Evolutionary conservation across 2,113 vertebrate species (phyloP).

Genomic region (Leucopternis melanops): DNA sequence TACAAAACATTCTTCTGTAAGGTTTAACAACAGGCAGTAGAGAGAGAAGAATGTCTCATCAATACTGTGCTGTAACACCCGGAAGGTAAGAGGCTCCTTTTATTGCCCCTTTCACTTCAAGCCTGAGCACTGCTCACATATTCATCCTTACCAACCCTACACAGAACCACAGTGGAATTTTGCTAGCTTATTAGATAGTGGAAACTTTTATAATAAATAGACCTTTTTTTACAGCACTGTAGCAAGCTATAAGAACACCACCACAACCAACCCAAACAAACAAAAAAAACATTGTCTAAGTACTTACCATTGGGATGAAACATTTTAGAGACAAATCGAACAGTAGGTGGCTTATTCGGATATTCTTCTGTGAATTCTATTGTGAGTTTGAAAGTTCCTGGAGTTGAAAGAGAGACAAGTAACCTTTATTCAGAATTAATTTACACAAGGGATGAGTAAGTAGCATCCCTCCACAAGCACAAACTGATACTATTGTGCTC

Average conservation of each 20-base stretch:
- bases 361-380: constrained; percentile 99
- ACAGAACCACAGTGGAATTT: neutral
- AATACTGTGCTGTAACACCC: neutral
- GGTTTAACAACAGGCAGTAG: neutral
- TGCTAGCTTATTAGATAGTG: neutral
- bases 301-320: constrained; percentile 98
- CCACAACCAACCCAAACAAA: neutral
- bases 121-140: neutral
- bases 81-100: neutral
- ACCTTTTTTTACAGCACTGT: neutral
- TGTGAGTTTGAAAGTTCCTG: constrained; percentile 98
- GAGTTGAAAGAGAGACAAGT: constrained; percentile 32
- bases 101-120: neutral
- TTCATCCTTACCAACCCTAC: neutral
- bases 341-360: constrained; percentile 97
- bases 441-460: neutral
- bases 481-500: neutral
- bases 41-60: neutral
- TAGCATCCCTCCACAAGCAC: neutral
- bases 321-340: constrained; percentile 99
- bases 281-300: neutral
- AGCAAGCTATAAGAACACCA: neutral
- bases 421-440: neutral
- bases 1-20: neutral
- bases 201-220: neutral